Percentiles rank a stretch among this genome's conserved stretches.
Evolutionary conservation across 2,888 invertebrate genomes (phyloP).

Genomic region (Eupithecia pulchellata): DNA sequence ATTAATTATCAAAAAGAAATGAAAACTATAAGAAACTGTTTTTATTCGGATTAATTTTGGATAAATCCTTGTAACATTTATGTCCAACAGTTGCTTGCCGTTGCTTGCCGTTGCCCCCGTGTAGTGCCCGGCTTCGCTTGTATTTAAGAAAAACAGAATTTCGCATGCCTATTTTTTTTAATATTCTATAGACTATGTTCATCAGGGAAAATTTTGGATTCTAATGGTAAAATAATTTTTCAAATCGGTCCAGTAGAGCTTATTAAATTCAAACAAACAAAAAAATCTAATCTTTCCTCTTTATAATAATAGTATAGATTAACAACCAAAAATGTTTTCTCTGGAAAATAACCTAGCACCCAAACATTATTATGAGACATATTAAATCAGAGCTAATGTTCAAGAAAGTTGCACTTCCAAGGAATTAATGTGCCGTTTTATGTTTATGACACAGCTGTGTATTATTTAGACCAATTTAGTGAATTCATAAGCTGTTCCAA

Average conservation of each 20-base stretch:
- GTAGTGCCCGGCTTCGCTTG: too few species aligned
- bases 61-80: not conserved
- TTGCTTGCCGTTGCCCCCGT: too few species aligned
- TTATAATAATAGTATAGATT: too few species aligned
- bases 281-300: too few species aligned
- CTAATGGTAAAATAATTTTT: too few species aligned
- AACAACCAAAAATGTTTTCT: not conserved
- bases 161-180: too few species aligned
- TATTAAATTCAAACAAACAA: too few species aligned
- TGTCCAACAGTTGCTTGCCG: not conserved
- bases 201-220: too few species aligned
- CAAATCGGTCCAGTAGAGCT: too few species aligned
- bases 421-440: conserved; percentile 50
- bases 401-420: conserved; percentile 48
- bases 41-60: not conserved
- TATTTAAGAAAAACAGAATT: too few species aligned
- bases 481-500: conserved; percentile 32
- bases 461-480: conserved; percentile 46
- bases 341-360: conserved; percentile 13
- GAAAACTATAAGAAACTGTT: not conserved
- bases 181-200: too few species aligned
- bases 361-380: conserved; percentile 30
- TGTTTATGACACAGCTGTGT: conserved; percentile 42
- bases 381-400: conserved; percentile 44
- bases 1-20: not conserved